These are phyloP conservation scores for Bolborhynchus lineola DNA, from an alignment of 2,113 vertebrate species.

Conservation along the genomic window DNA sequence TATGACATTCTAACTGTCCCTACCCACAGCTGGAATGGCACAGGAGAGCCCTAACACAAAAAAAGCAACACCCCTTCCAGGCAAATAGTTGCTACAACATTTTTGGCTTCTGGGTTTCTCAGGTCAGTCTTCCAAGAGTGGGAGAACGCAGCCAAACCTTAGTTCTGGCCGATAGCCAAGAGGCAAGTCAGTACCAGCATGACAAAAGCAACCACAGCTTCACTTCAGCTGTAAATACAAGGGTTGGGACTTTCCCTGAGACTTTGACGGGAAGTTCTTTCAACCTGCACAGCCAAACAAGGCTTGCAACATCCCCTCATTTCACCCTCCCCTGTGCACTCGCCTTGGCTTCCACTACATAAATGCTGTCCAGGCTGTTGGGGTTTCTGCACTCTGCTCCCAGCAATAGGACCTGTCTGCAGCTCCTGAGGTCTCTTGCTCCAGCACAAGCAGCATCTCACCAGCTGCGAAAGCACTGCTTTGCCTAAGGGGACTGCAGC, in stretches of 20 bases:
- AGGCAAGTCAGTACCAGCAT: background rate
- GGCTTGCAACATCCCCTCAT: slow-evolving; percentile 34
- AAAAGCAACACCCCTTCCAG: background rate
- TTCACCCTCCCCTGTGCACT: background rate
- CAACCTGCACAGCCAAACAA: background rate
- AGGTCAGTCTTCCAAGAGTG: background rate
- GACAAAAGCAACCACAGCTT: slow-evolving; percentile 21
- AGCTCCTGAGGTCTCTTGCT: background rate
- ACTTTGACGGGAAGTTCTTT: slow-evolving; percentile 23
- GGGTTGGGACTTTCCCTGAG: slow-evolving; percentile 50
- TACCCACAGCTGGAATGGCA: background rate
- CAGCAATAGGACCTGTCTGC: background rate
- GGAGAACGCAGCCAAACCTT: background rate
- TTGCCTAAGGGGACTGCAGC: background rate
- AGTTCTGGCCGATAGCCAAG: background rate
- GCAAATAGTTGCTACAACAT: background rate
- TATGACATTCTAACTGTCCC: background rate
- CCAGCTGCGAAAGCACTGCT: background rate
- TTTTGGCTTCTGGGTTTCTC: background rate
- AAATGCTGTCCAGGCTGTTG: background rate
- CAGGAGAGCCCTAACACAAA: background rate
- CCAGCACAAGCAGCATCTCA: background rate
- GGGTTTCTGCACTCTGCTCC: background rate
- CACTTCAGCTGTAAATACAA: background rate
- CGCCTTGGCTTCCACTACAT: background rate